Evolutionary conservation across 2,113 vertebrate species (phyloP).

Genomic region (Rhea americana): DNA sequence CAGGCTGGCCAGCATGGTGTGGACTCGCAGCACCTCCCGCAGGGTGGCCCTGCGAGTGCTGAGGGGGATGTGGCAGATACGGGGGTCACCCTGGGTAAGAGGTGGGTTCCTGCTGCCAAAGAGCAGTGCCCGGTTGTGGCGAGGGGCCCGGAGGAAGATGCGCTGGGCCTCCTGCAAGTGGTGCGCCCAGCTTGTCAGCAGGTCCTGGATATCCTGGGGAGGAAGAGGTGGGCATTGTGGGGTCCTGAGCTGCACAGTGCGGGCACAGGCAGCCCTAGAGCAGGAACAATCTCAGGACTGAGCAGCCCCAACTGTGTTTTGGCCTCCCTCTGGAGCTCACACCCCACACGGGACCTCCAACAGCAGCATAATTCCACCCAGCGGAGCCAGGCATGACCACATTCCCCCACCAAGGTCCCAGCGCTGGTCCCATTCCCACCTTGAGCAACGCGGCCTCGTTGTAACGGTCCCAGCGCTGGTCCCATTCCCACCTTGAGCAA

Average conservation of each 20-base stretch:
- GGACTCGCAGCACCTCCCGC: slow-evolving; percentile 84
- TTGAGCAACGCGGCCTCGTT: slow-evolving; percentile 87
- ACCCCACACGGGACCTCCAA: fast-evolving
- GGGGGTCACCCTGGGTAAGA: slow-evolving; percentile 79
- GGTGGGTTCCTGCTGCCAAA: slow-evolving; percentile 79
- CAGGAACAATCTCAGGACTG: background rate
- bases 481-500: slow-evolving; percentile 80
- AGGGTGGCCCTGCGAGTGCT: slow-evolving; percentile 91
- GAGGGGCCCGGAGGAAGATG: slow-evolving; percentile 85
- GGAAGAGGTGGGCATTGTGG: background rate
- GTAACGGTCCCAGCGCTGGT: slow-evolving; percentile 61
- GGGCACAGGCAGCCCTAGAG: background rate
- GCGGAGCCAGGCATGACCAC: fast-evolving
- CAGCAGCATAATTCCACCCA: background rate
- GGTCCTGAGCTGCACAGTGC: fast-evolving
- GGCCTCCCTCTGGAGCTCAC: background rate
- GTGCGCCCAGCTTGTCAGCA: slow-evolving; percentile 84
- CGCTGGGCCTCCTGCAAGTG: slow-evolving; percentile 81
- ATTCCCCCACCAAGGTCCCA: fast-evolving
- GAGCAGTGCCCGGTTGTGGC: slow-evolving; percentile 83
- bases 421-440: slow-evolving; percentile 58
- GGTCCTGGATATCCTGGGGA: slow-evolving; percentile 89
- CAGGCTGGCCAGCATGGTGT: slow-evolving; percentile 80
- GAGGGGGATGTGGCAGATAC: slow-evolving; percentile 85
- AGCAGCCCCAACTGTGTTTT: background rate